Evolutionary conservation across 2,888 invertebrate species (phyloP).

Genomic region (Cantharis lateralis): DNA sequence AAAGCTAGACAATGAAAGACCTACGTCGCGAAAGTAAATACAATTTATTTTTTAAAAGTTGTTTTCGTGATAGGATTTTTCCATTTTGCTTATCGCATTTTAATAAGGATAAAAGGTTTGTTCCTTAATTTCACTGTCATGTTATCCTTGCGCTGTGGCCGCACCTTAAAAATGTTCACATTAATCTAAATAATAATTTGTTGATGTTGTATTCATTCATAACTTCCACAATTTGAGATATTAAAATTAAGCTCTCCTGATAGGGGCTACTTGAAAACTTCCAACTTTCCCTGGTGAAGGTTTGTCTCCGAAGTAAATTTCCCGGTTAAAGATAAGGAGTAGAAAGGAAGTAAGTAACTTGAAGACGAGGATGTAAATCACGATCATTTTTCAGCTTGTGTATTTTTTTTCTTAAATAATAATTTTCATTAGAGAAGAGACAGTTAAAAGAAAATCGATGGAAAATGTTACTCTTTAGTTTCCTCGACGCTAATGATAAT

Average conservation of each 20-base stretch:
- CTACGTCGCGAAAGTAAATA: not conserved
- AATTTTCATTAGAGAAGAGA: not conserved
- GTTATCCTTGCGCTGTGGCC: not conserved
- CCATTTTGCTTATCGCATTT: not conserved
- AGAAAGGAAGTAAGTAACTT: not conserved
- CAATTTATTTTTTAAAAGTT: not conserved
- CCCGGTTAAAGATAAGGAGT: not conserved
- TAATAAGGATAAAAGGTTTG: conserved; percentile 2
- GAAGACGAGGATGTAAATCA: not conserved
- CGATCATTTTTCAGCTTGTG: not conserved
- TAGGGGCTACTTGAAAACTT: not conserved
- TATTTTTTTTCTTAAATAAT: not conserved
- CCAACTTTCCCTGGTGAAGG: not conserved
- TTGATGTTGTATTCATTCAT: not conserved
- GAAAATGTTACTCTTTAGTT: not conserved
- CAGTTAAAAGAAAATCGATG: not conserved
- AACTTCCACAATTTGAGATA: not conserved
- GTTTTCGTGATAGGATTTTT: not conserved
- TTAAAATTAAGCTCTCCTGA: not conserved
- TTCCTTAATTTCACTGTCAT: not conserved
- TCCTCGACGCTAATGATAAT: not conserved
- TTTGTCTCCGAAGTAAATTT: not conserved
- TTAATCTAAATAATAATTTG: not conserved
- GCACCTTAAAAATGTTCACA: not conserved
- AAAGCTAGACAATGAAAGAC: not conserved